Percentiles rank a stretch among this genome's conserved stretches.
Conservation (phyloP, 2,888 invertebrate genomes). For the Linnaemya tessellans region DNA sequence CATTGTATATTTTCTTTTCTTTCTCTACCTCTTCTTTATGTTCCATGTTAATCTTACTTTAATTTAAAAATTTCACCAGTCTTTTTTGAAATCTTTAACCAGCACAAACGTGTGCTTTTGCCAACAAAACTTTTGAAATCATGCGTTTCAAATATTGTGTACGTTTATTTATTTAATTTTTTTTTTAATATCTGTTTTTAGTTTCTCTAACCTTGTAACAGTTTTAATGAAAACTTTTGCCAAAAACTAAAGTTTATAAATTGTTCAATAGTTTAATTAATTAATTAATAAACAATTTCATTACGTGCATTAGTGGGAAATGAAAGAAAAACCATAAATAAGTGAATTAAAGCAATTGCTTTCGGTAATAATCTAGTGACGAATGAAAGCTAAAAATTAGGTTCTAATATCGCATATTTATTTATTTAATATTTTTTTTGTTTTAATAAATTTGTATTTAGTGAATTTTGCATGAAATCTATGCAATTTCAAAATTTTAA, state of each 20-base stretch:
- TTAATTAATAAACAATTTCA: conserved; percentile 41
- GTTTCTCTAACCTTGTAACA: conserved; percentile 59
- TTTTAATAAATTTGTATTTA: no score
- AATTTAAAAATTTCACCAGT: conserved; percentile 52
- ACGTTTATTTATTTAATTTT: conserved; percentile 29
- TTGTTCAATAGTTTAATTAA: not conserved
- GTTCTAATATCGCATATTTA: not conserved
- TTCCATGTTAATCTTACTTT: conserved; percentile 60
- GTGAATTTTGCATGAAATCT: no score
- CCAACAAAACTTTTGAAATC: conserved; percentile 20
- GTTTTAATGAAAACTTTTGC: conserved; percentile 29
- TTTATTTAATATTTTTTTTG: not conserved
- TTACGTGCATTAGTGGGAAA: conserved; percentile 30
- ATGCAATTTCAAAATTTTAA: no score
- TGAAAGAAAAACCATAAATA: conserved; percentile 20
- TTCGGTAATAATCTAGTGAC: not conserved
- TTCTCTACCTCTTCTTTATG: not conserved
- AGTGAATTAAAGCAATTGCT: conserved; percentile 11
- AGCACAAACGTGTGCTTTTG: conserved; percentile 57
- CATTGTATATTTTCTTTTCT: not conserved
- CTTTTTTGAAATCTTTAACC: conserved; percentile 58
- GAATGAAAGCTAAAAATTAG: not conserved
- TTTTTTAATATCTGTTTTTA: not conserved
- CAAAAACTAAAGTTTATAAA: conserved; percentile 18
- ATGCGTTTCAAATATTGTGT: conserved; percentile 20